Evolutionary conservation across 1,140 invertebrate species (phyloP).

Genomic region (Heliothis subflexa): DNA sequence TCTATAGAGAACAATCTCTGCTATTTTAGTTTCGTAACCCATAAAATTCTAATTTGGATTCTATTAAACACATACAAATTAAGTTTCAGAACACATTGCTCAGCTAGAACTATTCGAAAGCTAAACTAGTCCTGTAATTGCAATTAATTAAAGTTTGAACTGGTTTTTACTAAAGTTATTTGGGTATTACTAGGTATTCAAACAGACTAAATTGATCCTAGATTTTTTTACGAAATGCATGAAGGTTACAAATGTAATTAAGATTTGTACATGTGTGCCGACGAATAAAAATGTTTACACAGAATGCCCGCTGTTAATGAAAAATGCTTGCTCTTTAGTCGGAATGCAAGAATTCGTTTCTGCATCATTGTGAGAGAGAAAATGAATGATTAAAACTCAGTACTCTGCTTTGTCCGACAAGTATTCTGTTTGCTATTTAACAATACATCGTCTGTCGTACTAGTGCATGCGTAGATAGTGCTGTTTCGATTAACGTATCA

Average conservation of each 20-base stretch:
- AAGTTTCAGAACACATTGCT: no score
- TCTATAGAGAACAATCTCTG: no score
- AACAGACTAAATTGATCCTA: not conserved
- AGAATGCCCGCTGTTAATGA: constrained; percentile 25
- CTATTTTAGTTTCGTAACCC: no score
- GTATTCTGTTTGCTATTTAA: constrained; percentile 8
- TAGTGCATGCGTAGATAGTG: not conserved
- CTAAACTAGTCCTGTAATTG: not conserved
- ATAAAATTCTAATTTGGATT: no score
- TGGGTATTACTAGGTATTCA: not conserved
- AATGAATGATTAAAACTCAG: constrained; percentile 38
- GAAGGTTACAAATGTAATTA: constrained; percentile 36
- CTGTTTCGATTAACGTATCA: not conserved
- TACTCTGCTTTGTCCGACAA: constrained; percentile 7
- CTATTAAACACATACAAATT: no score
- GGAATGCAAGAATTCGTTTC: constrained; percentile 28
- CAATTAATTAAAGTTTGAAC: not conserved
- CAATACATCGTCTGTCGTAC: constrained; percentile 5
- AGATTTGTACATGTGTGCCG: constrained; percentile 9
- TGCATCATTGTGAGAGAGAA: constrained; percentile 14
- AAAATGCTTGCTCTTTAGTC: constrained; percentile 36
- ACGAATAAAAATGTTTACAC: constrained; percentile 21
- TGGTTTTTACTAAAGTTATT: not conserved
- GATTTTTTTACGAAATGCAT: not conserved
- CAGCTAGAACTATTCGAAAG: not conserved